Evolutionary conservation across 2,888 invertebrate species (phyloP).

Genomic region (Mongoloraphidia duomilia): DNA sequence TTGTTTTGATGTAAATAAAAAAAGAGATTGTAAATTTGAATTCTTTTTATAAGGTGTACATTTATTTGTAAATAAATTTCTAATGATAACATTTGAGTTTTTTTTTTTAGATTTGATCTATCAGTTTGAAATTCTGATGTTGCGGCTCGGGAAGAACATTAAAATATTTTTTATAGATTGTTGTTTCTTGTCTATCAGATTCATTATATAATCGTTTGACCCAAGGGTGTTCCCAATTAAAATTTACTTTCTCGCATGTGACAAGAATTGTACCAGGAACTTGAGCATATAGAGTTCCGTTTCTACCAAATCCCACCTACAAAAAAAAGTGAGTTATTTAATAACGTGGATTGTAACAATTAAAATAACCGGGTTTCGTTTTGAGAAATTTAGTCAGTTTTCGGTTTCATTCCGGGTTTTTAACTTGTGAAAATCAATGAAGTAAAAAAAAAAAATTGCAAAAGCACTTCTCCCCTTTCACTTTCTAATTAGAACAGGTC

Average conservation of each 20-base stretch:
- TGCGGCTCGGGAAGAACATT: conserved; percentile 69
- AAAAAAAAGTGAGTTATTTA: conserved; percentile 17
- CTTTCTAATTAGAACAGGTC: no score
- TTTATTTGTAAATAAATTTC: no score
- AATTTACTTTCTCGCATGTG: conserved; percentile 68
- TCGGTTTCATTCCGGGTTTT: no score
- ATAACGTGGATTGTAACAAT: no score
- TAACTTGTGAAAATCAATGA: no score
- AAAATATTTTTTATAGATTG: conserved; percentile 71
- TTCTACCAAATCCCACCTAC: conserved; percentile 69
- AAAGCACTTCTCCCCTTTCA: no score
- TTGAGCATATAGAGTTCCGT: conserved; percentile 68
- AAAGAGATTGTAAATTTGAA: no score
- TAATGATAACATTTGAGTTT: no score
- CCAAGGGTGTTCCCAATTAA: conserved; percentile 66
- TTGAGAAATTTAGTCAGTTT: not conserved
- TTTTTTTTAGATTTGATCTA: conserved; percentile 47
- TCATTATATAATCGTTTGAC: conserved; percentile 42
- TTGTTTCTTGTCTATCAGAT: conserved; percentile 43
- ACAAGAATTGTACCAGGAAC: conserved; percentile 64
- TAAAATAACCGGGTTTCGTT: not conserved
- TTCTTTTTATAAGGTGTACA: no score
- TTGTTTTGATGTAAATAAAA: no score
- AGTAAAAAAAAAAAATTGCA: no score
- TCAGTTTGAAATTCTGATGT: conserved; percentile 61